Evolutionary conservation across 2,888 invertebrate species (phyloP).

Genomic region (Epinotia demarniana): DNA sequence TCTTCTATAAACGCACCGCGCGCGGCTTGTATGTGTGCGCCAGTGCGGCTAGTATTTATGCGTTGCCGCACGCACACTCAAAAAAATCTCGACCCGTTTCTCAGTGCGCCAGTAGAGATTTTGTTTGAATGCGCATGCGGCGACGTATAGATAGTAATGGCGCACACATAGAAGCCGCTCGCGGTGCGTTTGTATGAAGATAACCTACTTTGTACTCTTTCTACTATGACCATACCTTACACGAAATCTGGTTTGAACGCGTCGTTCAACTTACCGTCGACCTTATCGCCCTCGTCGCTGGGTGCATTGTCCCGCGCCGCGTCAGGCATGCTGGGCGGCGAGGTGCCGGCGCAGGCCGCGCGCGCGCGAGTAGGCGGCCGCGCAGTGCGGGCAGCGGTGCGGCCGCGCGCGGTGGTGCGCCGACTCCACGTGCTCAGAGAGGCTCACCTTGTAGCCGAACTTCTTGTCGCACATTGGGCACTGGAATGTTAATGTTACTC

Average conservation of each 20-base stretch:
- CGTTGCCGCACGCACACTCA: too few species aligned
- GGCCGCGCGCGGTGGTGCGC: constrained; percentile 65
- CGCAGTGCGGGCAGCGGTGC: constrained; percentile 65
- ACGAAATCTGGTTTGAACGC: background rate
- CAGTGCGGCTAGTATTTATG: too few species aligned
- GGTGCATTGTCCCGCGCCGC: background rate
- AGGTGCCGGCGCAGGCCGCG: constrained; percentile 69
- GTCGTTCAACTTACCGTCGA: constrained; percentile 5
- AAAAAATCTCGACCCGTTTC: too few species aligned
- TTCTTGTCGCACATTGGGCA: constrained; percentile 73
- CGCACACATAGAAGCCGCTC: too few species aligned
- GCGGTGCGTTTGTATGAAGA: too few species aligned
- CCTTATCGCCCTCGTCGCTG: background rate
- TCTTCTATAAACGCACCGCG: too few species aligned
- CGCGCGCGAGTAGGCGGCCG: constrained; percentile 65
- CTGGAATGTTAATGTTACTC: constrained; percentile 56
- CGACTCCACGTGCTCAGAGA: constrained; percentile 71
- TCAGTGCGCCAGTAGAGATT: too few species aligned
- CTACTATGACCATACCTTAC: background rate
- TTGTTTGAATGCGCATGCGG: too few species aligned
- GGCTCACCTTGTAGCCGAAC: constrained; percentile 74
- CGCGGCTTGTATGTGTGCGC: too few species aligned
- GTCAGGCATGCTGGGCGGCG: constrained; percentile 66
- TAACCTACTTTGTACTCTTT: too few species aligned
- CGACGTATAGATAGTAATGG: too few species aligned